Percentiles rank a stretch among this genome's conserved stretches.
phyloP scores from a whole-genome alignment of 1,140 invertebrate species.

The Scaptomyza hsui region DNA sequence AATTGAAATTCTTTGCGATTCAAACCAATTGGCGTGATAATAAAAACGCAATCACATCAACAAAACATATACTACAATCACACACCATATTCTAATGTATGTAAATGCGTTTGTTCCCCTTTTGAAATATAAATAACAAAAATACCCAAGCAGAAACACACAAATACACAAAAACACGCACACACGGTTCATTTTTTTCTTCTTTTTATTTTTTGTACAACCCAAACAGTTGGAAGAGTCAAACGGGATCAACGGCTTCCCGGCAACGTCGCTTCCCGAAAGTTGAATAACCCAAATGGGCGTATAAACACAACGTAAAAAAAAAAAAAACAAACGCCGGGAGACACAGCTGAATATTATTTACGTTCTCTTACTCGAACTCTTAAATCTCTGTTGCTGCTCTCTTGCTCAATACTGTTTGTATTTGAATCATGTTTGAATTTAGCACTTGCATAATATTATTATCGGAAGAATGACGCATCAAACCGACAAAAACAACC shows the following conservation, averaged over 20 bases:
- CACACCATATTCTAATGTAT: constrained; percentile 52
- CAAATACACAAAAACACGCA: constrained; percentile 8
- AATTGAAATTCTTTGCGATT: constrained; percentile 66
- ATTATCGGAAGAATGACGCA: constrained; percentile 44
- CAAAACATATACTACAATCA: constrained; percentile 3
- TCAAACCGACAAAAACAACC: neutral
- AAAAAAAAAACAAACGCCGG: constrained; percentile 30
- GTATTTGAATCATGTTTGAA: constrained; percentile 36
- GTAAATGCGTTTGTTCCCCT: constrained; percentile 77
- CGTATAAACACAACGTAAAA: constrained; percentile 65
- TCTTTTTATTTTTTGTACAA: constrained; percentile 25
- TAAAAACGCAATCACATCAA: constrained; percentile 35
- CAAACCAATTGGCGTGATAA: constrained; percentile 50
- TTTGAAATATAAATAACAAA: constrained; percentile 56
- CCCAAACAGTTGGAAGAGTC: constrained; percentile 67
- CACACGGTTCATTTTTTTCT: neutral
- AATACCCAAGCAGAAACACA: constrained; percentile 50
- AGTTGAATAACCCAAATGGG: constrained; percentile 80
- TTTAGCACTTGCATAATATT: constrained; percentile 56
- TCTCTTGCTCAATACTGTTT: neutral
- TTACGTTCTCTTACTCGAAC: neutral
- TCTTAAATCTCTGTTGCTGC: neutral
- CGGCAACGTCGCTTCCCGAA: constrained; percentile 57
- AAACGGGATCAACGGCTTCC: constrained; percentile 79
- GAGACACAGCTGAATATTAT: constrained; percentile 13